A percentile compares a stretch with the other conserved stretches of the same genome.
phyloP scores from a whole-genome alignment of 2,797 vertebrate species.

The Brotula barbata region DNA sequence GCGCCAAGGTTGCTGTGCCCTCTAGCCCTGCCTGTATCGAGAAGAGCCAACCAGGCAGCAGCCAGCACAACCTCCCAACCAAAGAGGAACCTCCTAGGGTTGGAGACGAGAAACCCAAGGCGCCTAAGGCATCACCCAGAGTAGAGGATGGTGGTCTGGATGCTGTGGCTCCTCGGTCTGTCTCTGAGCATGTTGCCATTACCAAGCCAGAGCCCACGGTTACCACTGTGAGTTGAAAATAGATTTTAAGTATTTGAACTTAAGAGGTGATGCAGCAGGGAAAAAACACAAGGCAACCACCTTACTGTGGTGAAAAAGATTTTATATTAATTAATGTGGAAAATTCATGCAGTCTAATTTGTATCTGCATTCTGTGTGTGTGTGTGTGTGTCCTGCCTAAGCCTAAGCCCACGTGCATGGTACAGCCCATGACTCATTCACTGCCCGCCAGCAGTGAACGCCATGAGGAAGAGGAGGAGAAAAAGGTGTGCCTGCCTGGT shows the following conservation, averaged over 20 bases:
- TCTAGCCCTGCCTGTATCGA: constrained; percentile 91
- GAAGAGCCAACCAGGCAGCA: constrained; percentile 88
- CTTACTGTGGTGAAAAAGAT: no score
- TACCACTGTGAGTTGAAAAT: constrained; percentile 78
- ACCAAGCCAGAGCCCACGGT: constrained; percentile 88
- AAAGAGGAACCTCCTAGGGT: constrained; percentile 90
- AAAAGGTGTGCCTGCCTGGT: constrained; percentile 94
- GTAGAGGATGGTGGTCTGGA: constrained; percentile 84
- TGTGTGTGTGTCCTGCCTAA: constrained; percentile 51
- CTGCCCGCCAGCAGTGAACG: constrained; percentile 83
- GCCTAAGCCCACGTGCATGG: constrained; percentile 98
- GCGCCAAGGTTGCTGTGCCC: constrained; percentile 97
- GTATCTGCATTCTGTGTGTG: not conserved
- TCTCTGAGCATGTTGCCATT: constrained; percentile 86
- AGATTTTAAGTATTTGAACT: not conserved
- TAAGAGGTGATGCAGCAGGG: not conserved
- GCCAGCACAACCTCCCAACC: constrained; percentile 87
- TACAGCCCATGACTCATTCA: constrained; percentile 94
- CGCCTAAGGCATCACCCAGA: constrained; percentile 69
- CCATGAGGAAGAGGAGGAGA: constrained; percentile 92
- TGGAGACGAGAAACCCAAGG: constrained; percentile 89
- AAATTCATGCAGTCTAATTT: not conserved
- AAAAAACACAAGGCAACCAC: no score
- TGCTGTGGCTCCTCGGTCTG: constrained; percentile 79
- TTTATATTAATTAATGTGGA: no score